These are phyloP conservation scores for Ceriagrion tenellum DNA, from an alignment of 2,888 invertebrate genomes.

Conservation along the genomic window DNA sequence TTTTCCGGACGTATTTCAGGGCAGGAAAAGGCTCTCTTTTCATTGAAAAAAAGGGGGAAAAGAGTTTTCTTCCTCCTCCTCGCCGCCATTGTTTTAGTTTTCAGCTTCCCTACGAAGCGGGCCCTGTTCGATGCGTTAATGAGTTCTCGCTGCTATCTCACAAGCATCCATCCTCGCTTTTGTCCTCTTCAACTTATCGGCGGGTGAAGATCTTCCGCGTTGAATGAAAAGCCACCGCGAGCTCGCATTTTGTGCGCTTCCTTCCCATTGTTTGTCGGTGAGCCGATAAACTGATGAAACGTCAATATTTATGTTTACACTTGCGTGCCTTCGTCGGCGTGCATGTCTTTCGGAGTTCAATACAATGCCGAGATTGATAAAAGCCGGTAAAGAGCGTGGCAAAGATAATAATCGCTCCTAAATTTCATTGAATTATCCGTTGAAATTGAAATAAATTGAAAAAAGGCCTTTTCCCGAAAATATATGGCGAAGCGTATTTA, in stretches of 20 bases:
- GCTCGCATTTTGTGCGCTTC: not conserved
- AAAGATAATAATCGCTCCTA: not conserved
- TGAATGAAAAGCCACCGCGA: not conserved
- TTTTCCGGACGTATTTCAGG: not conserved
- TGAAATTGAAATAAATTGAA: not conserved
- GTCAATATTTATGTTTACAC: constrained; percentile 11
- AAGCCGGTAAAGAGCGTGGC: not conserved
- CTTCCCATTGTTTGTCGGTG: not conserved
- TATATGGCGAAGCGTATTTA: too few relatives aligned
- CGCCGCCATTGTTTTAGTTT: not conserved
- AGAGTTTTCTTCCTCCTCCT: not conserved
- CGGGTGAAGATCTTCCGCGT: not conserved
- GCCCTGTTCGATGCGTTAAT: not conserved
- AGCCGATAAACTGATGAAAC: constrained; percentile 18
- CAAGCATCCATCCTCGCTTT: not conserved
- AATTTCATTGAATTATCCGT: not conserved
- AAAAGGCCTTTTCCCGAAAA: too few relatives aligned
- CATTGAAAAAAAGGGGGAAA: not conserved
- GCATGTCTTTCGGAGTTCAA: not conserved
- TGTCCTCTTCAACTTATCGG: constrained; percentile 9
- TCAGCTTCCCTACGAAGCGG: not conserved
- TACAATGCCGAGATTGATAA: not conserved
- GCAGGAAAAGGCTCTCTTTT: not conserved
- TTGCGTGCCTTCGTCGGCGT: not conserved
- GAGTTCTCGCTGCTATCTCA: constrained; percentile 1